Evolutionary conservation across 30 jellyfish, hydroid and myxozoan species (phyloP).

Genomic region (Nemopilema nomurai): DNA sequence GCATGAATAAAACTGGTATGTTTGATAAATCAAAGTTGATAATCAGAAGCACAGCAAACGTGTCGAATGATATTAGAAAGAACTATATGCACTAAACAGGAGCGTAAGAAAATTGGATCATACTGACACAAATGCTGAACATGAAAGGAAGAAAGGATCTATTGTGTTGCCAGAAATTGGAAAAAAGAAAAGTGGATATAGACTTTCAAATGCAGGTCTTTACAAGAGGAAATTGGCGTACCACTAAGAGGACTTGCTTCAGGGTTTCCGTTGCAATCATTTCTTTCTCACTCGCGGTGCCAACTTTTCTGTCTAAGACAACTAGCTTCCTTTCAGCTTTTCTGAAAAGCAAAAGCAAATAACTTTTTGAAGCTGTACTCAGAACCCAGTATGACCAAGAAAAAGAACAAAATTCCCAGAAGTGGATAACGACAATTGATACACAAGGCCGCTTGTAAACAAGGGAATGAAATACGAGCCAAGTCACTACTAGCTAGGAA

Average conservation of each 20-base stretch:
- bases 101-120: no score
- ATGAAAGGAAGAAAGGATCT: no score
- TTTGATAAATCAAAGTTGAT: no score
- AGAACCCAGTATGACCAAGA: neutral
- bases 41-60: no score
- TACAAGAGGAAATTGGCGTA: conserved; percentile 1
- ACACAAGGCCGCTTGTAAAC: neutral
- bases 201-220: neutral
- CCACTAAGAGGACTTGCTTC: conserved; percentile 62
- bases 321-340: conserved; percentile 37
- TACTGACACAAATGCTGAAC: no score
- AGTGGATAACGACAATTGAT: neutral
- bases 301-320: conserved; percentile 25
- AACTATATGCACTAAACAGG: no score
- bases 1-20: no score
- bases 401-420: neutral
- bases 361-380: neutral
- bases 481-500: no score
- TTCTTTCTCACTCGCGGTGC: conserved; percentile 46
- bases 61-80: no score
- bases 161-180: no score
- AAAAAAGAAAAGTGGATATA: no score
- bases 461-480: no score
- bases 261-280: conserved; percentile 51
- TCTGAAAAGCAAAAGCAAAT: conserved; percentile 4